A percentile compares a stretch with the other conserved stretches of the same genome.
phyloP scores from a whole-genome alignment of 35 echinoderm and acorn worm species.

The Amphiura filiformis region DNA sequence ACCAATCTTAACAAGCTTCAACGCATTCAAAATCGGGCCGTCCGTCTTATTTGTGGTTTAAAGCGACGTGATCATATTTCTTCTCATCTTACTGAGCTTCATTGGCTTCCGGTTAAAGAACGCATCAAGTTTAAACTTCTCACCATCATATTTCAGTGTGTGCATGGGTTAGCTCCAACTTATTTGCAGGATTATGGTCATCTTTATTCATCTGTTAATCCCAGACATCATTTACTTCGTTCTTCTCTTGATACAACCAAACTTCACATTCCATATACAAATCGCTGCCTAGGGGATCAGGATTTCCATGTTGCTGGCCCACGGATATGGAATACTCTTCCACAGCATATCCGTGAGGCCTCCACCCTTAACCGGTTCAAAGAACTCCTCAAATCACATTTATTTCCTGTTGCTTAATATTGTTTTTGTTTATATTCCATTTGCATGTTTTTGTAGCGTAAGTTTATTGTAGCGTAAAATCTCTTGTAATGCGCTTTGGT shows the following conservation, averaged over 20 bases:
- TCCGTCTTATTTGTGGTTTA: not conserved
- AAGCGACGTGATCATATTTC: not conserved
- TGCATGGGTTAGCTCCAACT: not conserved
- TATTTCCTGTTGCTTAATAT: not conserved
- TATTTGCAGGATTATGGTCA: not conserved
- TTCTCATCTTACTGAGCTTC: not conserved
- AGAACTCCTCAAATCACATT: not conserved
- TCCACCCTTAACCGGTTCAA: not conserved
- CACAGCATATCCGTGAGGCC: not conserved
- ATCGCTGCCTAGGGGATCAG: not conserved
- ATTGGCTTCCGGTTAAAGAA: not conserved
- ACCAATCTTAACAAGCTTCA: not conserved
- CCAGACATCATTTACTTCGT: not conserved
- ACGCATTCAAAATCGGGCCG: not conserved
- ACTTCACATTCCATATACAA: not conserved
- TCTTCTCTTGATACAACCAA: not conserved
- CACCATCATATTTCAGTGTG: not conserved
- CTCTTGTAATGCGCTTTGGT: not conserved
- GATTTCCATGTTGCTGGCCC: not conserved
- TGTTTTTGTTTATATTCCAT: not conserved
- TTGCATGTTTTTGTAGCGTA: not conserved
- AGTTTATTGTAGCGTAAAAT: not conserved
- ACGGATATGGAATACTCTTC: not conserved
- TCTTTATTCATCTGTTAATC: not conserved
- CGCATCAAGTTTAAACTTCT: not conserved